Evolutionary conservation across 2,888 invertebrate species (phyloP).

Genomic region (Alloplasta piceator): DNA sequence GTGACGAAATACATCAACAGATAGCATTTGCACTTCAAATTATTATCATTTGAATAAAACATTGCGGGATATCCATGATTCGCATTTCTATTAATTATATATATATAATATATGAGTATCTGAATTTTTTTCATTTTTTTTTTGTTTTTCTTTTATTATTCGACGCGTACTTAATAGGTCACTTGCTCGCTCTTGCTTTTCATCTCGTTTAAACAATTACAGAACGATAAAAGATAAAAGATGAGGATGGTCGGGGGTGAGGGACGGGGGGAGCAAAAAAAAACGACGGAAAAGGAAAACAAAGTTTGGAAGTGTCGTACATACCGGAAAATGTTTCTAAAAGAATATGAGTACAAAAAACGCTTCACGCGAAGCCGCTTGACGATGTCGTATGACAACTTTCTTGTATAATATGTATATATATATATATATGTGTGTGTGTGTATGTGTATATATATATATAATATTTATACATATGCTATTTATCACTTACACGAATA

Average conservation of each 20-base stretch:
- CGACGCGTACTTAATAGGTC: conserved; percentile 69
- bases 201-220: conserved; percentile 46
- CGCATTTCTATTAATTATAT: conserved; percentile 69
- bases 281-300: conserved; percentile 44
- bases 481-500: conserved; percentile 90
- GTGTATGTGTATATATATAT: conserved; percentile 64
- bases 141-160: conserved; percentile 46
- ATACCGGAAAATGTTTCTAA: conserved; percentile 81
- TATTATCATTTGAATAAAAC: conserved; percentile 73
- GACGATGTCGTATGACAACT: conserved; percentile 72
- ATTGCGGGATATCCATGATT: conserved; percentile 71
- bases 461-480: conserved; percentile 68
- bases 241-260: conserved; percentile 24
- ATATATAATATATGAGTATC: conserved; percentile 77
- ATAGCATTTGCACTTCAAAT: conserved; percentile 76
- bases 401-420: conserved; percentile 63
- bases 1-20: conserved; percentile 75
- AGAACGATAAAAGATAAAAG: conserved; percentile 58
- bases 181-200: conserved; percentile 18
- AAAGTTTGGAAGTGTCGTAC: conserved; percentile 78
- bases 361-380: conserved; percentile 68
- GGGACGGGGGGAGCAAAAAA: conserved; percentile 32
- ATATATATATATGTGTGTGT: conserved; percentile 7
- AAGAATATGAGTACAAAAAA: conserved; percentile 82
- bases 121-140: conserved; percentile 24